phyloP scores from a whole-genome alignment of 2,888 invertebrate species.

The Arge pagana region DNA sequence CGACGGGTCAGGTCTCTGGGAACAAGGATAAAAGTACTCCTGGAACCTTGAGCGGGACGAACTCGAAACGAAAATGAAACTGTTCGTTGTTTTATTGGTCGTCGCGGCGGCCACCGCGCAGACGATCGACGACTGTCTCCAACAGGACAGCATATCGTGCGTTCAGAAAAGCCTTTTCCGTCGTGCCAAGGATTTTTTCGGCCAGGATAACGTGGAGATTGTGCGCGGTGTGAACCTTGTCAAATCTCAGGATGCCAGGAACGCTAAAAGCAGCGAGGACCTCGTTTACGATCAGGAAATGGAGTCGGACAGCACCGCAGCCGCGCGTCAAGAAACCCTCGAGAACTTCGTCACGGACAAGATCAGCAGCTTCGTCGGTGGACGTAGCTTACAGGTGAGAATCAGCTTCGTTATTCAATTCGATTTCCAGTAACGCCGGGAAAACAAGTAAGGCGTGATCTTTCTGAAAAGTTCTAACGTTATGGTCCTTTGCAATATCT shows the following conservation, averaged over 20 bases:
- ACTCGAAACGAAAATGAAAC: conserved; percentile 19
- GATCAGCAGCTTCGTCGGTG: conserved; percentile 63
- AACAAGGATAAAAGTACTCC: background rate
- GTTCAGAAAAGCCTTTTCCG: conserved; percentile 66
- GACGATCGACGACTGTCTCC: conserved; percentile 63
- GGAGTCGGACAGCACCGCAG: conserved; percentile 60
- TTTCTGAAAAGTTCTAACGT: too few relatives aligned
- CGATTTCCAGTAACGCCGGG: too few relatives aligned
- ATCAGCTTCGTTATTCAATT: too few relatives aligned
- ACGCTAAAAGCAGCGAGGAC: conserved; percentile 59
- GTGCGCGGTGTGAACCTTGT: conserved; percentile 63
- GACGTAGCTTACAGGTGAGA: conserved; percentile 58
- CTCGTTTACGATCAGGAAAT: conserved; percentile 59
- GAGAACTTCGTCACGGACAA: conserved; percentile 64
- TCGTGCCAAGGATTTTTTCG: conserved; percentile 64
- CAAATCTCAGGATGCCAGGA: conserved; percentile 49
- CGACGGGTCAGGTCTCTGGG: conserved; percentile 32
- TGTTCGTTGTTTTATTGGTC: conserved; percentile 23
- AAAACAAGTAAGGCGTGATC: too few relatives aligned
- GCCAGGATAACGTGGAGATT: conserved; percentile 63
- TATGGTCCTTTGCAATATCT: too few relatives aligned
- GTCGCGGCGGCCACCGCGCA: conserved; percentile 46
- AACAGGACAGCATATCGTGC: conserved; percentile 68
- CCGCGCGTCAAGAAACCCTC: conserved; percentile 63
- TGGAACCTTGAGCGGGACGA: too few relatives aligned